These are phyloP conservation scores for Zhuqinia jingwanae DNA, from an alignment of 2,888 invertebrate genomes.

Conservation along the genomic window DNA sequence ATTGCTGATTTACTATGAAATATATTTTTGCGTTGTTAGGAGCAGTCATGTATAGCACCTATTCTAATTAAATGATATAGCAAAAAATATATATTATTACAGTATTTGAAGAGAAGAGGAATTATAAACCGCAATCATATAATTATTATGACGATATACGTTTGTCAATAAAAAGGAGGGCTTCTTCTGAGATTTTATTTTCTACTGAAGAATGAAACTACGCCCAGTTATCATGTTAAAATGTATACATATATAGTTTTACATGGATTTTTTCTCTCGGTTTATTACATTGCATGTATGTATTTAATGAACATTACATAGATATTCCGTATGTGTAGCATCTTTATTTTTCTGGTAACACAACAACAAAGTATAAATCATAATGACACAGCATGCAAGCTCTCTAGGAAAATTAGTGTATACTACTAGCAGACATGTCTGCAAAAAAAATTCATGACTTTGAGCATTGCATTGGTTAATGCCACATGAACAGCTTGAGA, in stretches of 20 bases:
- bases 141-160: constrained; percentile 11
- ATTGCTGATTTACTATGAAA: too few species aligned
- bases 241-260: neutral
- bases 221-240: neutral
- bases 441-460: neutral
- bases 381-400: neutral
- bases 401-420: neutral
- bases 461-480: neutral
- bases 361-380: constrained; percentile 18
- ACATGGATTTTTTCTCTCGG: neutral
- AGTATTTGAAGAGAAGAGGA: neutral
- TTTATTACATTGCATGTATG: constrained; percentile 11
- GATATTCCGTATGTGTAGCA: neutral
- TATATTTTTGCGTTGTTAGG: neutral
- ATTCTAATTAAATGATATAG: neutral
- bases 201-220: constrained; percentile 4
- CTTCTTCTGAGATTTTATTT: neutral
- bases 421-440: neutral
- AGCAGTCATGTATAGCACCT: neutral
- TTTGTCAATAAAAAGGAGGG: constrained; percentile 42
- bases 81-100: neutral
- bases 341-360: neutral
- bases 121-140: constrained; percentile 32
- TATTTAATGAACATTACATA: constrained; percentile 30
- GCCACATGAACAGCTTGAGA: too few species aligned